Evolutionary conservation across 1,140 invertebrate genomes (phyloP).

Genomic region (Linepithema humile): DNA sequence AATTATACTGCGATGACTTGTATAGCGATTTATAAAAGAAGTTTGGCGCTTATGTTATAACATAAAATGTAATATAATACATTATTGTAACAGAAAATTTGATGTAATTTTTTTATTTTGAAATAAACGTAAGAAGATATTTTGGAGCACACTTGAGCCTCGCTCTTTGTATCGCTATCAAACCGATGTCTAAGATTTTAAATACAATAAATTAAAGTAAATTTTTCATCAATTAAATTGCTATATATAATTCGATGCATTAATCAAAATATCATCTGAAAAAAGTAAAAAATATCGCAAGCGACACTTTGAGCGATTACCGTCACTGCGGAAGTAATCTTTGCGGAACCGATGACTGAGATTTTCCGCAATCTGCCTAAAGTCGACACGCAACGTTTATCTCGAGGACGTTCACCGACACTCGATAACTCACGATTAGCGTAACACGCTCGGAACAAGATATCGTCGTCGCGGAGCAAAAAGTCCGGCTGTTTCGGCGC

Average conservation of each 20-base stretch:
- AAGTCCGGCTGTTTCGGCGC: slow-evolving; percentile 49
- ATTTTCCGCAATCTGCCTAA: slow-evolving; percentile 5
- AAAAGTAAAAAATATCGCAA: neutral
- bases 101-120: too few relatives aligned
- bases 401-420: neutral
- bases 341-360: neutral
- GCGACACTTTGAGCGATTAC: too few relatives aligned
- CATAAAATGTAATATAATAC: neutral
- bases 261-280: neutral
- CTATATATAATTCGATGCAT: neutral
- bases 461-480: slow-evolving; percentile 47
- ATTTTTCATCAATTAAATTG: neutral
- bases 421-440: slow-evolving; percentile 61
- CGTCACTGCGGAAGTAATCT: neutral
- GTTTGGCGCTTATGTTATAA: neutral
- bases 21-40: neutral
- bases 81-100: too few relatives aligned
- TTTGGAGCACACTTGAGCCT: too few relatives aligned
- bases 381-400: slow-evolving; percentile 20
- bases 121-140: too few relatives aligned
- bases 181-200: too few relatives aligned
- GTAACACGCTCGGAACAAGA: slow-evolving; percentile 56
- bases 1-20: neutral
- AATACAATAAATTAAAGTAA: neutral
- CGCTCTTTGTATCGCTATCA: too few relatives aligned